Conservation (phyloP, 1,140 invertebrate species). For the Tetragonula clypearis region DNA sequence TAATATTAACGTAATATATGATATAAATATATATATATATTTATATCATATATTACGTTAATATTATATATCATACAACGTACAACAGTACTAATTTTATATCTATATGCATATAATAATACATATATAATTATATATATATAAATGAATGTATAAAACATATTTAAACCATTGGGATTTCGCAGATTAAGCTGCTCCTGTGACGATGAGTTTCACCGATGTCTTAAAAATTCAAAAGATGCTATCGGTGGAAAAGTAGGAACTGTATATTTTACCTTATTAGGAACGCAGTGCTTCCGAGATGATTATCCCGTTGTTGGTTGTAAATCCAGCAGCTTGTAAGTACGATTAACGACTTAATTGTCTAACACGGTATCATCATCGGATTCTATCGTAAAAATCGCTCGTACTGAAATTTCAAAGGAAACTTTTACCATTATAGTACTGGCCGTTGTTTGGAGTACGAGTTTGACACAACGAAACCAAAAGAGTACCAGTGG, state of each 20-base stretch:
- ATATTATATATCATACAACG: no score
- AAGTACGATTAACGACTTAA: conserved; percentile 38
- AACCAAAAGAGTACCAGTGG: conserved; percentile 82
- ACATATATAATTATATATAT: no score
- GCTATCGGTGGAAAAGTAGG: conserved; percentile 83
- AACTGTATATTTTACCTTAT: conserved; percentile 86
- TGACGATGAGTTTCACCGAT: conserved; percentile 86
- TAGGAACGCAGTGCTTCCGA: conserved; percentile 86
- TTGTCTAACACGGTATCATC: not conserved
- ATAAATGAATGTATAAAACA: no score
- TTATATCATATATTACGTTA: no score
- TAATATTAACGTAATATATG: no score
- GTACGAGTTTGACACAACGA: conserved; percentile 81
- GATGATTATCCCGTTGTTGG: conserved; percentile 85
- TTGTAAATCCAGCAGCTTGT: conserved; percentile 80
- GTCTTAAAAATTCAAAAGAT: conserved; percentile 83
- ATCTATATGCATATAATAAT: no score
- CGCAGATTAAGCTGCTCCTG: conserved; percentile 85
- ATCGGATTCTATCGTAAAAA: no score
- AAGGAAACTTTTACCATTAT: conserved; percentile 3
- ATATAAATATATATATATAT: no score
- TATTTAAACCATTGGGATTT: not conserved
- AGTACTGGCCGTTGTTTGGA: conserved; percentile 79
- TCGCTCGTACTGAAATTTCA: no score
- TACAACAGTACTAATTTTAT: no score